Conservation (phyloP, 37 sponge, comb jelly and placozoan species). For the Theonella swinhoei region DNA sequence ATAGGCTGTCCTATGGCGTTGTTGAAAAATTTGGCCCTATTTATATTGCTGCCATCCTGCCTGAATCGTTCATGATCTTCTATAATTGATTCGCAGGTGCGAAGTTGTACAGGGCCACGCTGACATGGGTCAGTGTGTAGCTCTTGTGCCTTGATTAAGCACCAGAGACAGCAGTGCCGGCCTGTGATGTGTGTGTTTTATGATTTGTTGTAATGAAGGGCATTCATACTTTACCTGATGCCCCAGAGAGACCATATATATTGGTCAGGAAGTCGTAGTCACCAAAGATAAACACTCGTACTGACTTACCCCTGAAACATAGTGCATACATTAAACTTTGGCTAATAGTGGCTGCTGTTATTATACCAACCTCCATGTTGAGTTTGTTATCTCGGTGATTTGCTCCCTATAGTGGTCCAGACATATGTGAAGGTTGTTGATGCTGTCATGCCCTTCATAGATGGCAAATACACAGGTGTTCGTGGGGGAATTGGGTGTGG, state of each 20-base stretch:
- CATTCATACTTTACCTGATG: slow-evolving; percentile 13
- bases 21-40: slow-evolving; percentile 33
- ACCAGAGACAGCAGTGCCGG: slow-evolving; percentile 58
- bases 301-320: slow-evolving; percentile 20
- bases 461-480: slow-evolving; percentile 46
- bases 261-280: slow-evolving; percentile 41
- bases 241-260: slow-evolving; percentile 39
- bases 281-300: slow-evolving; percentile 38
- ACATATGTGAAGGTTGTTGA: slow-evolving; percentile 38
- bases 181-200: neutral
- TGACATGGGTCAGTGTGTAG: neutral
- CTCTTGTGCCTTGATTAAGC: too few species aligned
- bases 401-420: slow-evolving; percentile 10
- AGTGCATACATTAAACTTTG: neutral
- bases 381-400: neutral
- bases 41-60: neutral
- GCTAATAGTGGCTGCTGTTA: neutral
- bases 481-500: slow-evolving; percentile 17
- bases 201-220: neutral
- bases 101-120: neutral
- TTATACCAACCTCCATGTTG: slow-evolving; percentile 37
- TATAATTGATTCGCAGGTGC: too few species aligned
- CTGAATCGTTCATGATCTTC: neutral
- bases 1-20: slow-evolving; percentile 32
- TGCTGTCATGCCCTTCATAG: slow-evolving; percentile 32